Evolutionary conservation across 1,140 invertebrate species (phyloP), one percentile per base, ranked within the genome.

Genomic region (Anadara kagoshimensis): DNA sequence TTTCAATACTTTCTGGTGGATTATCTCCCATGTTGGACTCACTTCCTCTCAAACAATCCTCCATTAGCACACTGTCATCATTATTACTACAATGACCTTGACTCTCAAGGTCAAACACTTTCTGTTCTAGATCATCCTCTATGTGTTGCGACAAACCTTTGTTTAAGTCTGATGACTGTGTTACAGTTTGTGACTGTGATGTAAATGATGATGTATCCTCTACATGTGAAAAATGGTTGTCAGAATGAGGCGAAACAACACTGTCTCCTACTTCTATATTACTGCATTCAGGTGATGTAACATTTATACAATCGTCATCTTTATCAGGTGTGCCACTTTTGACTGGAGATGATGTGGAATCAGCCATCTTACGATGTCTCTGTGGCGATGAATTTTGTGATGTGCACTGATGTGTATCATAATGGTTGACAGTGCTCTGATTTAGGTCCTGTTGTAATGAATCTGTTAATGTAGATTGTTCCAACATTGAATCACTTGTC

Each of bases 401-500:
- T 36, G 29, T 36, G 29, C 29, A 36, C 29, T 36, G 29, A 36
- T 41, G 67, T 61, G 36, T 59, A 58, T 12, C 57, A 61, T 24
- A 69, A 61, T 7, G 67, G 51, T 11, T 29, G 49, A 18, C 49
- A 51, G 14, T 61, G 41, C n/a, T 45, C 61, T 8, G 47, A n/a
- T 5, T 69, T 58, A 53, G 44, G 41, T 10, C 47, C 66, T 36
- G 58, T 68, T 22, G 44, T 36, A 36, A 36, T 36, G 29, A 36
- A 36, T 36, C 29, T 3, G 29, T 36, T 36, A 36, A 36, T 36
- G 29, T 36, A 36, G 29, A 36, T 7, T 36, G 29, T 43, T 75
- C 73, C 44, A 70, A 47, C 8, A 75, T 22, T 8, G 73, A 66
- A 36, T 75, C 73, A 70, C 73, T 75, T 5, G 67, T 59, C 63